Base-by-base conservation (phyloP, 2,113 vertebrate species). In the Chaenocephalus aceratus region DNA sequence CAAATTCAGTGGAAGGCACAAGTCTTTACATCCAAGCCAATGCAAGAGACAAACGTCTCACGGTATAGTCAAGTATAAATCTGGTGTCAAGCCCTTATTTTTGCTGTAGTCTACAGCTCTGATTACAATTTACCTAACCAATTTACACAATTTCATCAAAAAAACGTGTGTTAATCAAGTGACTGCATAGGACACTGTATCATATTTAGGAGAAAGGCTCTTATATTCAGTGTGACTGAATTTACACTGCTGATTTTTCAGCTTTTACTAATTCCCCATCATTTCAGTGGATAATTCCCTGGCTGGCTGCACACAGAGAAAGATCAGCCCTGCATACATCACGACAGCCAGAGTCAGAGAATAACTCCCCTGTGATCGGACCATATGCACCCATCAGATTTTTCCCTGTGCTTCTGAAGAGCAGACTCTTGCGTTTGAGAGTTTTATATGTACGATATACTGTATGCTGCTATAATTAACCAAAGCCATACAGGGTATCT, bases 371-470 rank as follows among this genome's bases (percentile, higher is more conserved):
- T 75, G 77, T 65, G 74, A 81, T 75, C 64, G 4, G 23, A 74
- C 56, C 86, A 61, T 73, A 77, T 85, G 78, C 86, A 84, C 51
- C 75, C 57, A 30, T 75, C 77, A 83, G 77, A 66, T 54, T 16
- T 54, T 78, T 84, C 51, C 74, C 46, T 10, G 34, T 45, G 60
- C 74, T 75, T 63, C 75, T 16, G 69, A 69, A 45, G 52, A 66
- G 75, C 44, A 4, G 30, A 41, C 54, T 54, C 61, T 0, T 51
- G 59, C 23, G n/a, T 71, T 61, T 66, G 52, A 88, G 77, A 72
- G 67, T 67, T 86, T 82, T 82, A 67, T 72, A 75, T 54, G 73
- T 72, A 67, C 36, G 13, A 80, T 86, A 78, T 80, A 56, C 60
- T 72, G 69, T 82, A 26, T 49, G 61, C 58, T 62, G 12, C 21